Evolutionary conservation across 2,888 invertebrate species (phyloP).

Genomic region (Eristalis pertinax): DNA sequence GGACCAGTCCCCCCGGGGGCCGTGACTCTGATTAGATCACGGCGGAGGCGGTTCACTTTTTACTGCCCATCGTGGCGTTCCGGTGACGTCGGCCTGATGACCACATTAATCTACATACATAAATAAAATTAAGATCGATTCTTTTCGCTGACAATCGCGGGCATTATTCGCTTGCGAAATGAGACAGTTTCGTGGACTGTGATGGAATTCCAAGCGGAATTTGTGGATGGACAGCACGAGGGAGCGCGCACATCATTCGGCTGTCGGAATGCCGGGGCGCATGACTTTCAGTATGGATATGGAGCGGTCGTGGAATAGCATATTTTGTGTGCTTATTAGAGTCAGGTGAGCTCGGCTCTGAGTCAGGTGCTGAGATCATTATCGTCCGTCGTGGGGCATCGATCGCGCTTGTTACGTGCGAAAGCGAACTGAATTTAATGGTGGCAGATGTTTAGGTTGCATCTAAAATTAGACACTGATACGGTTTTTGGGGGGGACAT

Average conservation of each 20-base stretch:
- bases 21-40: neutral
- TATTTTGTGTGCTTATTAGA: neutral
- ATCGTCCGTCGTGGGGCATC: neutral
- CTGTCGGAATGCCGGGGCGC: neutral
- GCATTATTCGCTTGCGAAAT: neutral
- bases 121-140: constrained; percentile 1
- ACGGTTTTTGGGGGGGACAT: too few species aligned
- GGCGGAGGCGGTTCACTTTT: neutral
- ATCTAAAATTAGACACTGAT: too few species aligned
- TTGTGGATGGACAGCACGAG: neutral
- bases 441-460: too few species aligned
- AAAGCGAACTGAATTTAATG: neutral
- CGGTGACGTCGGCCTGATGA: neutral
- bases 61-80: neutral
- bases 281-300: neutral
- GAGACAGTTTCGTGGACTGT: neutral
- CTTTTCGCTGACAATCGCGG: neutral
- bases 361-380: neutral
- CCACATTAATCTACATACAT: neutral
- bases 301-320: neutral
- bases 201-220: neutral
- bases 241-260: too few species aligned
- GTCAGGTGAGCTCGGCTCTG: neutral
- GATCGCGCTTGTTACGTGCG: neutral
- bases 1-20: too few species aligned